phyloP scores from a whole-genome alignment of 2,113 vertebrate genomes.

The Sylvietta virens region DNA sequence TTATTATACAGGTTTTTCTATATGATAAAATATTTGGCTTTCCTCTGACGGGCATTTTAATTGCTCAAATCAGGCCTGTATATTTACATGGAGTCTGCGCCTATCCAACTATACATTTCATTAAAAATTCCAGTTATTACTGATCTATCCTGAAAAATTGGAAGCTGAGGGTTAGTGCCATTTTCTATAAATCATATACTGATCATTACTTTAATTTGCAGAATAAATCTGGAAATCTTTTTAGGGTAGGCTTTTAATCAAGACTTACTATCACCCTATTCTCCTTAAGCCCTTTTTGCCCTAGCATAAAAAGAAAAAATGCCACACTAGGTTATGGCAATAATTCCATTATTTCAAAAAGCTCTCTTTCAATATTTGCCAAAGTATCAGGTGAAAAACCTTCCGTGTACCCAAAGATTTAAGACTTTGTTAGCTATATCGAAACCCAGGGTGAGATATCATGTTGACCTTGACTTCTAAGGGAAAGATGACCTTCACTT shows the following conservation, averaged over 20 bases:
- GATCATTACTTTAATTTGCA: background rate
- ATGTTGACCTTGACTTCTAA: background rate
- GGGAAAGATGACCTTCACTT: background rate
- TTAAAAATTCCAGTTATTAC: background rate
- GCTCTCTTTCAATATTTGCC: background rate
- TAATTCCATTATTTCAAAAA: background rate
- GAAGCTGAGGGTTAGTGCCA: background rate
- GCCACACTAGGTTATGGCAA: background rate
- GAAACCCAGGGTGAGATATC: background rate
- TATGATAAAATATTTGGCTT: accelerated
- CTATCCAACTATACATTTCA: background rate
- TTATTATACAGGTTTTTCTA: background rate
- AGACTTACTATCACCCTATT: background rate
- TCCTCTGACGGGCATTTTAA: background rate
- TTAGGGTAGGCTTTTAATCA: background rate
- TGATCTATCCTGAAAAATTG: background rate
- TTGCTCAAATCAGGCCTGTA: background rate
- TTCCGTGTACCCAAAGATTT: background rate
- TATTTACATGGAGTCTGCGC: background rate
- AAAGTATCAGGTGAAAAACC: background rate
- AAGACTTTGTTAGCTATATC: background rate
- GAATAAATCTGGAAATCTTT: background rate
- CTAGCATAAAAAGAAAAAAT: background rate
- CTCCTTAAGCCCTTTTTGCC: background rate
- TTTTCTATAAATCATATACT: background rate